phyloP scores from a whole-genome alignment of 1,140 invertebrate genomes.

The Procambarus virginalis region DNA sequence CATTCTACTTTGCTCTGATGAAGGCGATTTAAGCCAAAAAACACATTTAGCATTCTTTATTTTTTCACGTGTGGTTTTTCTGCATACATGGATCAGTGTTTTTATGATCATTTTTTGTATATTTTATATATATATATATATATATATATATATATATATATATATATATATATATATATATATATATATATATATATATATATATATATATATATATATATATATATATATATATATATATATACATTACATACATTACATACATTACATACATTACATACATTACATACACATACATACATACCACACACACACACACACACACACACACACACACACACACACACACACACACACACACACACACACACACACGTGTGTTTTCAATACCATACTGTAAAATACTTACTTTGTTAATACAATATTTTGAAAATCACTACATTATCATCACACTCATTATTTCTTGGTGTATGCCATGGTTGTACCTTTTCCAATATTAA shows the following conservation, averaged over 20 bases:
- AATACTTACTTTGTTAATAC: not conserved
- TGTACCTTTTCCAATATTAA: not conserved
- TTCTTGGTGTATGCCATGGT: not conserved
- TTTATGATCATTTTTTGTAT: too few relatives aligned
- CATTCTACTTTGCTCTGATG: too few relatives aligned
- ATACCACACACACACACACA: too few relatives aligned
- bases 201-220: slow-evolving; percentile 29
- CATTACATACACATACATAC: not conserved
- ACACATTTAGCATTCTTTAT: too few relatives aligned
- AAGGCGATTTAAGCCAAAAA: too few relatives aligned
- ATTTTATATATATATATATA: too few relatives aligned
- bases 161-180: slow-evolving; percentile 38
- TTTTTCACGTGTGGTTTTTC: too few relatives aligned
- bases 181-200: slow-evolving; percentile 21
- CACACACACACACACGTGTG: not conserved
- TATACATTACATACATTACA: too few relatives aligned
- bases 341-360: slow-evolving; percentile 6
- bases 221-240: slow-evolving; percentile 8
- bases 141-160: slow-evolving; percentile 2
- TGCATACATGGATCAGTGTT: too few relatives aligned
- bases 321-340: not conserved
- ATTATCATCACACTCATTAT: not conserved
- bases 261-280: too few relatives aligned
- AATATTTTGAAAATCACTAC: not conserved
- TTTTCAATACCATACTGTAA: not conserved